These are phyloP conservation scores for Acropternis orthonyx DNA, from an alignment of 2,797 vertebrate genomes.

Conservation along the genomic window DNA sequence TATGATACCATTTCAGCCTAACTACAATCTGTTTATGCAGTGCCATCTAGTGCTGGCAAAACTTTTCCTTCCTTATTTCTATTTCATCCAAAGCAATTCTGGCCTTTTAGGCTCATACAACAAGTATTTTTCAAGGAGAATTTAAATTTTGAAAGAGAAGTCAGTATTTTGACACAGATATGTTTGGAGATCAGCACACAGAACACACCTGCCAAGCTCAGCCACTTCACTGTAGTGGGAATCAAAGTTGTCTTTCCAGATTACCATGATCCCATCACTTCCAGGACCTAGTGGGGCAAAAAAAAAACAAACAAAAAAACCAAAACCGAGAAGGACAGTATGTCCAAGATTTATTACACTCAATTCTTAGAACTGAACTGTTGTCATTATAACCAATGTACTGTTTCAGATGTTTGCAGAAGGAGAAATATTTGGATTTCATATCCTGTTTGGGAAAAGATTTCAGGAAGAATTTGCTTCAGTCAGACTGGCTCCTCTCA, in stretches of 20 bases:
- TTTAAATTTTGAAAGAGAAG: neutral
- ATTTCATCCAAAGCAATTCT: neutral
- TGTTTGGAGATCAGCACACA: neutral
- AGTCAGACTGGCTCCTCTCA: neutral
- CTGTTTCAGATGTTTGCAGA: neutral
- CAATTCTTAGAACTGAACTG: neutral
- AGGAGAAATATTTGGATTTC: neutral
- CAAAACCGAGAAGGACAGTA: neutral
- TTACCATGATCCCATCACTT: slow-evolving; percentile 90
- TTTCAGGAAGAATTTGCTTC: neutral
- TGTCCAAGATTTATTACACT: neutral
- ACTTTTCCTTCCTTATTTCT: neutral
- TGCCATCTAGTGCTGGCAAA: slow-evolving; percentile 43
- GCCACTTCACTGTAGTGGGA: slow-evolving; percentile 91
- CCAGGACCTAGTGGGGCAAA: slow-evolving; percentile 81
- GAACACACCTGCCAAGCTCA: slow-evolving; percentile 91
- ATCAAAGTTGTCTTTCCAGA: slow-evolving; percentile 98
- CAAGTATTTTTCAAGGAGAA: neutral
- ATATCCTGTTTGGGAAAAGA: neutral
- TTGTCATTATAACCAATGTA: neutral
- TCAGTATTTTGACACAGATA: neutral
- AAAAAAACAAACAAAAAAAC: too few species aligned
- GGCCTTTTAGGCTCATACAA: neutral
- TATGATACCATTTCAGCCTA: neutral
- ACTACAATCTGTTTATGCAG: neutral